Evolutionary conservation across 2,797 vertebrate genomes (phyloP).

Genomic region (Trachurus trachurus): DNA sequence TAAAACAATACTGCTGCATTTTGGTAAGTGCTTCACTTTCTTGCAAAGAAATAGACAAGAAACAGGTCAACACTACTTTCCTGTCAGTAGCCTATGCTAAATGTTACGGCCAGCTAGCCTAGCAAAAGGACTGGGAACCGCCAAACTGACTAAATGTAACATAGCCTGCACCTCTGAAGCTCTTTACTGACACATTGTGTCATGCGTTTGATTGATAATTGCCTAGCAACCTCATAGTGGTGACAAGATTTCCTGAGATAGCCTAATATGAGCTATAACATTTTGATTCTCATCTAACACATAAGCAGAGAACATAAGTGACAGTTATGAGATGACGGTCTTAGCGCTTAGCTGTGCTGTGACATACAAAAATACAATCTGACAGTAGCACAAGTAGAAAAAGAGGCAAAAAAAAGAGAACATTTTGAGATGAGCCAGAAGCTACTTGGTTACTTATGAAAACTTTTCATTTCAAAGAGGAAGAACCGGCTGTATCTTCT

Average conservation of each 20-base stretch:
- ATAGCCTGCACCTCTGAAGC: too few species aligned
- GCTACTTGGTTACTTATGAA: neutral
- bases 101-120: neutral
- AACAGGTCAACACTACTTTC: neutral
- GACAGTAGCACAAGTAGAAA: neutral
- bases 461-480: constrained; percentile 4
- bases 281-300: neutral
- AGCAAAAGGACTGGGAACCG: neutral
- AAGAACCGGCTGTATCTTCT: neutral
- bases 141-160: neutral
- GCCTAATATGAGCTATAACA: neutral
- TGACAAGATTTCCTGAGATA: neutral
- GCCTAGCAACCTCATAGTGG: neutral
- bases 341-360: neutral
- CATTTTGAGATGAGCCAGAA: too few species aligned
- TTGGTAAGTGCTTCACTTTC: neutral
- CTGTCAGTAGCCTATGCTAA: neutral
- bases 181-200: too few species aligned
- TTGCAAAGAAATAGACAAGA: neutral
- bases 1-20: neutral
- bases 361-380: neutral
- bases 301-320: neutral
- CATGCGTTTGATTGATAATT: neutral
- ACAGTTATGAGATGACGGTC: neutral
- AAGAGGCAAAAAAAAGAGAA: neutral